phyloP scores from a whole-genome alignment of 2,113 vertebrate genomes.

The Callaeas wilsoni region DNA sequence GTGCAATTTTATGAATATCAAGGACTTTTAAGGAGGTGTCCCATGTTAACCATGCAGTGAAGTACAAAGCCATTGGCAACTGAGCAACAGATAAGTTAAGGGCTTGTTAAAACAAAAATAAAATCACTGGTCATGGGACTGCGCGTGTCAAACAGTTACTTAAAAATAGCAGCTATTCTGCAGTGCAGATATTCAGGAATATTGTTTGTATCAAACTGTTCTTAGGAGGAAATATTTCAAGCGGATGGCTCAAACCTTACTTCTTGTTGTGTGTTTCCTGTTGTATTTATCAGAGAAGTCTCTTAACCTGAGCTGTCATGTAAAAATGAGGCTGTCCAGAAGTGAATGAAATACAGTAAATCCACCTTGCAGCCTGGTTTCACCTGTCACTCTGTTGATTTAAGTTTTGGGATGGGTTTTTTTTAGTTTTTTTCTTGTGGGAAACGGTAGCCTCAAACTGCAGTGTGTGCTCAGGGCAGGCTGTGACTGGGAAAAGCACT shows the following conservation, averaged over 20 bases:
- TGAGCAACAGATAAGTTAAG: not conserved
- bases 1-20: not conserved
- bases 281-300: not conserved
- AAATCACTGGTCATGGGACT: not conserved
- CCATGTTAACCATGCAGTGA: not conserved
- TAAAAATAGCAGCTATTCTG: not conserved
- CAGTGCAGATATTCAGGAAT: not conserved
- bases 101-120: not conserved
- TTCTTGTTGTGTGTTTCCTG: not conserved
- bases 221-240: not conserved
- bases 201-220: not conserved
- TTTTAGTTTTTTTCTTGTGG: not conserved
- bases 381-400: not conserved
- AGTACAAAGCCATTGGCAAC: not conserved
- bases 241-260: not conserved
- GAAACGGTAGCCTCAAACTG: not conserved
- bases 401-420: not conserved
- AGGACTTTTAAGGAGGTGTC: not conserved
- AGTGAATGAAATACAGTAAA: not conserved
- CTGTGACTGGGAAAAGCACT: not conserved
- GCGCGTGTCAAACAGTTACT: not conserved
- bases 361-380: not conserved
- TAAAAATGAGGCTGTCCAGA: not conserved
- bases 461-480: not conserved
- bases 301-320: not conserved